These are phyloP conservation scores for Oryzias curvinotus DNA, from an alignment of 2,113 vertebrate genomes.

Conservation along the genomic window DNA sequence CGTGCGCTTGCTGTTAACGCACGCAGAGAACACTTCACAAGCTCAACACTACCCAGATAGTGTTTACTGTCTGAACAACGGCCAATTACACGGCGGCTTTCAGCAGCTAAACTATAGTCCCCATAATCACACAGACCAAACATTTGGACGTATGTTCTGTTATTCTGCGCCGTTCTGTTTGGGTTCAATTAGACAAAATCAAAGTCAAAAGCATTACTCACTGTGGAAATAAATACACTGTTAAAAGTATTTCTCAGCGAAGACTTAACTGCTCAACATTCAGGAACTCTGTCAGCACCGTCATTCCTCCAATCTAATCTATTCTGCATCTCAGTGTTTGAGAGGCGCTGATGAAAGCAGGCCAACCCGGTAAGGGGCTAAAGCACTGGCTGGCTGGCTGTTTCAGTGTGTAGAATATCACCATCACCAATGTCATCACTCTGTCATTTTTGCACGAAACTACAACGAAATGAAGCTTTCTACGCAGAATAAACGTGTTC, in stretches of 20 bases:
- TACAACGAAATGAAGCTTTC: too few relatives aligned
- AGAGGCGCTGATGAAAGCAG: conserved; percentile 22
- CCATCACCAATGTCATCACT: too few relatives aligned
- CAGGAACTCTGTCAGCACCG: conserved; percentile 11
- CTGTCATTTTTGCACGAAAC: too few relatives aligned
- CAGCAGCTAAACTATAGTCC: conserved; percentile 24
- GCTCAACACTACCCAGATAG: conserved; percentile 62
- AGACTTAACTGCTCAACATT: conserved; percentile 19
- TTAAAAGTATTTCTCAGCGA: conserved; percentile 15
- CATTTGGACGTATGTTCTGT: conserved; percentile 34
- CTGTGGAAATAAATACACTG: conserved; percentile 18
- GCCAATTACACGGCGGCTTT: conserved; percentile 51
- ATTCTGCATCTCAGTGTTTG: conserved; percentile 14
- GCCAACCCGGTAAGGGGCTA: not conserved
- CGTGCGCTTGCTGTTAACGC: conserved; percentile 16
- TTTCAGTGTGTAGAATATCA: conserved; percentile 4
- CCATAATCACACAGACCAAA: conserved; percentile 34
- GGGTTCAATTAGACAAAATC: conserved; percentile 38
- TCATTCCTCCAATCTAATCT: conserved; percentile 26
- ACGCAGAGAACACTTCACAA: conserved; percentile 46
- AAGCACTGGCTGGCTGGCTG: not conserved
- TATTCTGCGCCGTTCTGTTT: conserved; percentile 20
- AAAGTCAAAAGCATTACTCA: conserved; percentile 29
- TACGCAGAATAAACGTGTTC: too few relatives aligned
- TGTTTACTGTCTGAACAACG: conserved; percentile 57